Conservation (phyloP, 2,888 invertebrate genomes). For the Lomographa bimaculata region DNA sequence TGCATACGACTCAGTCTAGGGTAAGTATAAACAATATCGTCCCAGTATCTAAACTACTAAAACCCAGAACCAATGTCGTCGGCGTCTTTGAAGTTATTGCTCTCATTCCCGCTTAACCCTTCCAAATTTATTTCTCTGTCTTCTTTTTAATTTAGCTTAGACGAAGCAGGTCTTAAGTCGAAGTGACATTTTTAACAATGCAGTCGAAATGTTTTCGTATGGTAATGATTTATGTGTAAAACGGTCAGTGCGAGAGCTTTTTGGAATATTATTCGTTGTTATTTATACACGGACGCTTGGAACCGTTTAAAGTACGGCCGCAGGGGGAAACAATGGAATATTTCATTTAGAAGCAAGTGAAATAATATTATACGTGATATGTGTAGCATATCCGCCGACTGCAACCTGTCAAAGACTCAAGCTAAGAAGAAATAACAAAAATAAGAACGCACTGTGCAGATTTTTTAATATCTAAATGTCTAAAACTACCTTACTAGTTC, state of each 20-base stretch:
- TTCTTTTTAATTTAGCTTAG: constrained; percentile 74
- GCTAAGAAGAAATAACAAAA: too few species aligned
- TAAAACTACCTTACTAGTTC: too few species aligned
- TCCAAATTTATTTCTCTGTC: constrained; percentile 48
- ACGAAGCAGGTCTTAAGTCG: constrained; percentile 80
- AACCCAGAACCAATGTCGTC: constrained; percentile 50
- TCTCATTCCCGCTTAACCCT: constrained; percentile 55
- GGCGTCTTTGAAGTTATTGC: constrained; percentile 65
- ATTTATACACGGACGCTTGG: constrained; percentile 63
- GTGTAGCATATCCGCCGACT: neutral
- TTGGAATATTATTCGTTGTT: constrained; percentile 62
- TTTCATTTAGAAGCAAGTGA: constrained; percentile 14
- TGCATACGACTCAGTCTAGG: constrained; percentile 7
- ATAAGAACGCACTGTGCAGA: too few species aligned
- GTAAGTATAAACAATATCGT: constrained; percentile 21
- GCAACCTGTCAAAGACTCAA: constrained; percentile 2
- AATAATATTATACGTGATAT: constrained; percentile 15
- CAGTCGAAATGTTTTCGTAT: constrained; percentile 81
- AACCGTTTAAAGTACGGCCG: constrained; percentile 51
- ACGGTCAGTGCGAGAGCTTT: constrained; percentile 64
- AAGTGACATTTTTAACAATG: constrained; percentile 82
- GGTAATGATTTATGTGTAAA: constrained; percentile 81
- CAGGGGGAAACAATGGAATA: constrained; percentile 58
- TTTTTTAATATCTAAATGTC: too few species aligned
- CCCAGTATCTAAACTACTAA: constrained; percentile 27